Conservation (phyloP, 2,113 vertebrate genomes). For the Lota lota region DNA sequence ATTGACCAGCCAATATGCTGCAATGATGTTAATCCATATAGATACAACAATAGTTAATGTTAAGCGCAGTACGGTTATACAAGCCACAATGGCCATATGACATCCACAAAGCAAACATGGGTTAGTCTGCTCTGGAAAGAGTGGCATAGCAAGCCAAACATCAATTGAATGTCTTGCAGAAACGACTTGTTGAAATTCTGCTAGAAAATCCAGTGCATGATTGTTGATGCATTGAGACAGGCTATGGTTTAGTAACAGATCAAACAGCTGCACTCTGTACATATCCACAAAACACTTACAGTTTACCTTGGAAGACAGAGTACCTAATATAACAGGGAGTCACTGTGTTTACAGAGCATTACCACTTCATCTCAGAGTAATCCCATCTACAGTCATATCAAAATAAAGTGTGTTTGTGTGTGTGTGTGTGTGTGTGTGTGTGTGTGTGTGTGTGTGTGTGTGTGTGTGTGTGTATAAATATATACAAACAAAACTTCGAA, state of each 20-base stretch:
- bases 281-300: constrained; percentile 51
- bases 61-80: background rate
- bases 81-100: background rate
- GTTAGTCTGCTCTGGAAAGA: constrained; percentile 10
- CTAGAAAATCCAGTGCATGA: constrained; percentile 3
- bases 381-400: constrained; percentile 8
- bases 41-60: no score
- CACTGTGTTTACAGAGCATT: constrained; percentile 46
- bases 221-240: constrained; percentile 21
- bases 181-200: constrained; percentile 8
- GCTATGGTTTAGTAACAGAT: constrained; percentile 42
- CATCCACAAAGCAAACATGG: constrained; percentile 39
- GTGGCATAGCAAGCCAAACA: constrained; percentile 15
- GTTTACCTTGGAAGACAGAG: constrained; percentile 43
- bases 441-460: background rate
- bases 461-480: no score
- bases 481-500: background rate
- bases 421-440: background rate
- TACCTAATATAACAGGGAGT: constrained; percentile 32
- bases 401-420: background rate
- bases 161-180: constrained; percentile 47
- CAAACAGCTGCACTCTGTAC: constrained; percentile 47
- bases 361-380: constrained; percentile 27
- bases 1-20: constrained; percentile 16
- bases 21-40: background rate